Base-by-base conservation (phyloP, 1,140 invertebrate genomes). In the Zaprionus kolodkinae region DNA sequence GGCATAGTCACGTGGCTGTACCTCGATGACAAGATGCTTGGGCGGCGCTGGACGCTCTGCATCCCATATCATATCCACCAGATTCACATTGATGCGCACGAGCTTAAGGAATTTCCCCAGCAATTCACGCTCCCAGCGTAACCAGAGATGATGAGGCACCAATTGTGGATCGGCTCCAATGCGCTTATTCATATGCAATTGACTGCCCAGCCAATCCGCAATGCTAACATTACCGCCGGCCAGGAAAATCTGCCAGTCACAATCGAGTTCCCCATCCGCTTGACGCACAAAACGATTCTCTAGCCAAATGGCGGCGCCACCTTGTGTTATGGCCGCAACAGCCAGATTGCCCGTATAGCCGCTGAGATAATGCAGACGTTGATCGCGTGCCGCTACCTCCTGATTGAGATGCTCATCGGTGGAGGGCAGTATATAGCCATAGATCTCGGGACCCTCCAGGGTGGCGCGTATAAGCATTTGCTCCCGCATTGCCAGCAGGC, bases 281-380 rank as follows among this genome's bases (percentile, higher is more conserved):
- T 96, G 95, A 25, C 96, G 92, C 79, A 96, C 95, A 93, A 99
- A 99, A 35, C 97, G 94, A 2, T 96, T 95, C 91, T 99, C 96
- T 2, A 97, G 97, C 98, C 98, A 99, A 17, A 99, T 82, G 1
- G 96, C 95, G 0, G 97, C 97, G 27, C 95, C 95, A n/a, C 93
- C 93, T 50, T 93, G 82, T 0, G 97, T 97, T 4, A 99, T 94
- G 2, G 98, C 94, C 0, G 96, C 97, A 2, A 95, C 95, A 0
- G 96, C 97, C 43, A 95, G 95, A 15, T 95, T 96, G 2, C 98
- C 98, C 62, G 95, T 95, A 93, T 98, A 99, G 3, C 97, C 97
- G 57, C 96, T 96, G 6, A 99, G 94, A 92, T 96, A 99, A 70
- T 95, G 93, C 73, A 97, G 93, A 56, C 98, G 94, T 87, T 95